phyloP scores from a whole-genome alignment of 2,888 invertebrate genomes.

The Chymomyza caudatula region DNA sequence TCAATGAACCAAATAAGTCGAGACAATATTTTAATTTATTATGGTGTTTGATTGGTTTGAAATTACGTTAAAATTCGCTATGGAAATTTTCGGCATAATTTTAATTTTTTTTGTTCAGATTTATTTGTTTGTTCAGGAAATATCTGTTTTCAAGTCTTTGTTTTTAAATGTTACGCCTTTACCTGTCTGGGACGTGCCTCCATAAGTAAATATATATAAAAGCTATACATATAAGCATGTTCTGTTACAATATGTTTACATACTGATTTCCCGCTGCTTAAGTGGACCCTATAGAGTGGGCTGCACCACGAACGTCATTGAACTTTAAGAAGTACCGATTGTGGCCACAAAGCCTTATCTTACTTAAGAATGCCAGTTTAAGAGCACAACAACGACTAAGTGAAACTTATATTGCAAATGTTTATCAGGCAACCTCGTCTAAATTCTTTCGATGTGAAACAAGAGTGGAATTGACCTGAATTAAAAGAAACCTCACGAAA shows the following conservation, averaged over 20 bases:
- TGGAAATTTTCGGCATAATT: background rate
- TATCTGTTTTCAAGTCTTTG: conserved; percentile 30
- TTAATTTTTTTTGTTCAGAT: background rate
- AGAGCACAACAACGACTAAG: too few species aligned
- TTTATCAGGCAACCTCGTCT: too few species aligned
- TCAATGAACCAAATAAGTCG: background rate
- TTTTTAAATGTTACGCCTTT: conserved; percentile 30
- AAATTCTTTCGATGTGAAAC: too few species aligned
- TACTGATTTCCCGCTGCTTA: background rate
- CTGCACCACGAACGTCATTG: conserved; percentile 4
- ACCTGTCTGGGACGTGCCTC: conserved; percentile 45
- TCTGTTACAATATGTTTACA: background rate
- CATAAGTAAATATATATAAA: background rate
- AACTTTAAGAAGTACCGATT: conserved; percentile 2
- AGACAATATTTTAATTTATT: background rate
- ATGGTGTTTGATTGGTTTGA: background rate
- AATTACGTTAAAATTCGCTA: background rate
- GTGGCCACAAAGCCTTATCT: background rate
- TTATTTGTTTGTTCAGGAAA: background rate
- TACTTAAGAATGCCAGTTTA: background rate
- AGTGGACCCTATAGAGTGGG: background rate
- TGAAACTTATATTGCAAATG: too few species aligned
- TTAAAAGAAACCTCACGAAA: too few species aligned
- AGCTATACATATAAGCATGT: conserved; percentile 12
- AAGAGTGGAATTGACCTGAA: too few species aligned